A percentile compares a stretch with the other conserved stretches of the same genome.
Conservation (phyloP, 2,888 invertebrate species). For the Athalia rosae region DNA sequence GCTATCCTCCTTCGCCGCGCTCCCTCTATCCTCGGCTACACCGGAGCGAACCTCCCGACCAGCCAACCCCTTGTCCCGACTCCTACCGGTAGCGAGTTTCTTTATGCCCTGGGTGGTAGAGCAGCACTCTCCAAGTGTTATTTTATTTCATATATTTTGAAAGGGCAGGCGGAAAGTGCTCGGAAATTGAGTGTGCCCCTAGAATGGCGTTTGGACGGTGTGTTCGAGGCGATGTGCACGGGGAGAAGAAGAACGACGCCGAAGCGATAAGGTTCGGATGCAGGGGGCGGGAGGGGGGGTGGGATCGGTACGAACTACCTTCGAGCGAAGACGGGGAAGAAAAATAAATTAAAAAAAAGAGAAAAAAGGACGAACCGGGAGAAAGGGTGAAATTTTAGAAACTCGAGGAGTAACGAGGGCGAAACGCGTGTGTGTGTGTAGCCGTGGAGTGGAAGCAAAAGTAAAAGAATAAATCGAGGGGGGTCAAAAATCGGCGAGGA, state of each 20-base stretch:
- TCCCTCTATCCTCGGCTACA: no score
- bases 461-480: not conserved
- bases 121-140: constrained; percentile 51
- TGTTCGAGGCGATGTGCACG: not conserved
- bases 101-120: constrained; percentile 49
- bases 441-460: not conserved
- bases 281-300: not conserved
- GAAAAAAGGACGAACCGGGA: not conserved
- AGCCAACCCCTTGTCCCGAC: constrained; percentile 17
- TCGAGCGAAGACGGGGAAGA: not conserved
- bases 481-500: not conserved
- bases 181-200: constrained; percentile 56
- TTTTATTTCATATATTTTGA: constrained; percentile 58
- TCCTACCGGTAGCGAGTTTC: not conserved
- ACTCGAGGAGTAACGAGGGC: constrained; percentile 6
- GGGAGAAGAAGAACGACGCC: constrained; percentile 12
- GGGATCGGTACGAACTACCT: not conserved
- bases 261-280: not conserved
- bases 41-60: not conserved
- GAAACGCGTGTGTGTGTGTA: no score
- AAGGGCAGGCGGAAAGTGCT: constrained; percentile 58
- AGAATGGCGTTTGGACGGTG: constrained; percentile 38
- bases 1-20: no score
- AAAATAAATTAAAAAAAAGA: not conserved
- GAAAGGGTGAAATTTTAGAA: constrained; percentile 10